Base-by-base conservation (phyloP, 1,140 invertebrate species). In the Drosophila tristis region DNA sequence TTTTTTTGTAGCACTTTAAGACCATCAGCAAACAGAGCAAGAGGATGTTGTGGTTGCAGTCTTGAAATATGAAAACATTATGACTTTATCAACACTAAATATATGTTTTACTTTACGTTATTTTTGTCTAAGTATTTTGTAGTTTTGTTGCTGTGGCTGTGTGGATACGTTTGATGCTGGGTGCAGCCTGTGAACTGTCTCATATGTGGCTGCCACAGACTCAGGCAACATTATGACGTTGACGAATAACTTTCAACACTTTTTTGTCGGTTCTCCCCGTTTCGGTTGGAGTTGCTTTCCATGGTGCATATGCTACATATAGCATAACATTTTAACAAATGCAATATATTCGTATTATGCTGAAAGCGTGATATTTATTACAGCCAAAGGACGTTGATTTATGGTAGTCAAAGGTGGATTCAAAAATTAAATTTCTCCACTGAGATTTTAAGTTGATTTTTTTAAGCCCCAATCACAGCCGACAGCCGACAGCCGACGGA, bases 71-170 rank as follows among this genome's bases (percentile, higher is more conserved):
- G 79, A 62, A 82, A 81, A 74, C 80, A 78, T 78, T 71, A 82
- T 81, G 79, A 81, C 79, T 81, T 78, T 78, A 78, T 81, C 68
- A 82, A 77, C 79, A 82, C 71, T 56, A 64, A 82, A 81, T 43
- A 13, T 20, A 48, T 29, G 15, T 45, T 59, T 51, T 63, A n/a
- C 48, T 49, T 44, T 53, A 2, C 56, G 50, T 53, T 59, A 25
- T 53, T 35, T 39, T 59, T 42, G 43, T 23, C 20, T 39, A 31
- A 39, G 11, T 39, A 53, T 35, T 15, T 23, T 58, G 15, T 35
- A 20, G 13, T 23, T 48, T 72, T 39, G 57, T 50, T 31, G 63
- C 61, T 39, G 35, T 39, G 29, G 29, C 29, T 31, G 35, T 5
- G 4, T 13, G 35, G 35, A 62, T 48, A 50, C 60, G 66, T 78